Evolutionary conservation across 2,797 vertebrate genomes (phyloP).

Genomic region (Silurus lanzhouensis): DNA sequence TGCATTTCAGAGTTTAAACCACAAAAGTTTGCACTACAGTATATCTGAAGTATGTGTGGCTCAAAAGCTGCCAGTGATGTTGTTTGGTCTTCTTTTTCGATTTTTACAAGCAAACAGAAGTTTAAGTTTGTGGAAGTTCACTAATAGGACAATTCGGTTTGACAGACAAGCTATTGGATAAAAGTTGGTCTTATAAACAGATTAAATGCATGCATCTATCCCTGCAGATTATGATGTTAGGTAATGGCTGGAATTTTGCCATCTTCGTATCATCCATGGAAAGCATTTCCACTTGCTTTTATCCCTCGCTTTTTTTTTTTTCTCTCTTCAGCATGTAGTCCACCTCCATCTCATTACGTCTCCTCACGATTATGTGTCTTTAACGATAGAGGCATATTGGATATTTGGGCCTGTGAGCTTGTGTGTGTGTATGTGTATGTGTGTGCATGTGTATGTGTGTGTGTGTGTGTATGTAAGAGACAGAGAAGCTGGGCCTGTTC

Average conservation of each 20-base stretch:
- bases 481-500: constrained; percentile 36
- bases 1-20: neutral
- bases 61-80: neutral
- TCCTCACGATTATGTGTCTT: constrained; percentile 30
- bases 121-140: neutral
- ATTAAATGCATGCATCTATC: constrained; percentile 16
- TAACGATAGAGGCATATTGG: constrained; percentile 36
- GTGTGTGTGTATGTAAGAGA: constrained; percentile 18
- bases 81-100: neutral
- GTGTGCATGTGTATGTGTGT: neutral
- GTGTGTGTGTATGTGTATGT: constrained; percentile 3
- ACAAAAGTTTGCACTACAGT: neutral
- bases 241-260: constrained; percentile 13
- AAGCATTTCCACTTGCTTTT: constrained; percentile 2
- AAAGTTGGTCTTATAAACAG: neutral
- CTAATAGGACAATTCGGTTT: neutral
- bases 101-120: neutral
- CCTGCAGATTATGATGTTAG: neutral
- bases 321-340: constrained; percentile 15
- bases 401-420: neutral
- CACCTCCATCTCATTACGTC: constrained; percentile 35
- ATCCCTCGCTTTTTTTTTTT: constrained; percentile 19
- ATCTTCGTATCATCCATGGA: neutral
- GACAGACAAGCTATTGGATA: constrained; percentile 5
- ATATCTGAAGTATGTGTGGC: neutral